Conservation (phyloP, 2,888 invertebrate genomes). For the Amblyteles armatorius region DNA sequence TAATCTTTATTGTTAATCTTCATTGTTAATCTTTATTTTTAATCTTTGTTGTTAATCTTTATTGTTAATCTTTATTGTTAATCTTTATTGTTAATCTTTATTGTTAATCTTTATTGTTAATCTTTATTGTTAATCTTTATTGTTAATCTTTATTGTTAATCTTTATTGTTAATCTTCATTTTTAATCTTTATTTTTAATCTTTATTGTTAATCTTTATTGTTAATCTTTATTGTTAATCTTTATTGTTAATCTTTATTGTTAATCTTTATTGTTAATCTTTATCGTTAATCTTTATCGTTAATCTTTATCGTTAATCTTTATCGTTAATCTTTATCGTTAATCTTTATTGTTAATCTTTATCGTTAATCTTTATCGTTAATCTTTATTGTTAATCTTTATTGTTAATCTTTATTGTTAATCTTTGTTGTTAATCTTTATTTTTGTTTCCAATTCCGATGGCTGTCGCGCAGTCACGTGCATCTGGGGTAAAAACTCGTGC, state of each 20-base stretch:
- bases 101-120: background rate
- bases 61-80: background rate
- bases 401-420: background rate
- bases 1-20: background rate
- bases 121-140: background rate
- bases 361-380: background rate
- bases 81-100: background rate
- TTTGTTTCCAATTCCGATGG: background rate
- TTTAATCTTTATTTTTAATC: background rate
- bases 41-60: no score
- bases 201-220: background rate
- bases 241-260: background rate
- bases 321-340: background rate
- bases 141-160: background rate
- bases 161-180: no score
- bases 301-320: background rate
- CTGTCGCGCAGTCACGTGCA: conserved; percentile 67
- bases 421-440: background rate
- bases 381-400: background rate
- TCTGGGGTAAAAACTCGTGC: conserved; percentile 69
- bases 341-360: background rate
- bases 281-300: no score
- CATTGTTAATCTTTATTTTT: no score
- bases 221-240: no score
- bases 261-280: background rate